Evolutionary conservation across 2,888 invertebrate genomes (phyloP).

Genomic region (Conomelus anceps): DNA sequence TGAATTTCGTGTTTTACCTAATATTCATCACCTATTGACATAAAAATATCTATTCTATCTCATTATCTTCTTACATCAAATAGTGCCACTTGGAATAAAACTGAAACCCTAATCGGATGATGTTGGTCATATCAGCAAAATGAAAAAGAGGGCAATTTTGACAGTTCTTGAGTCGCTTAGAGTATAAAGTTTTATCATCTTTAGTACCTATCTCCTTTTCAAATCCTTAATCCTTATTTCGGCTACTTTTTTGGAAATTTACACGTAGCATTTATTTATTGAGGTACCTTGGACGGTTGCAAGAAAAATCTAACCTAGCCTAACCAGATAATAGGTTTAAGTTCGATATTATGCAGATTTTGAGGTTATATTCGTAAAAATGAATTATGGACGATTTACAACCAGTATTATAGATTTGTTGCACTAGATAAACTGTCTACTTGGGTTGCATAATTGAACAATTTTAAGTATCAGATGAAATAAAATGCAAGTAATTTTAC

Average conservation of each 20-base stretch:
- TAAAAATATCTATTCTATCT: not conserved
- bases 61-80: slow-evolving; percentile 1
- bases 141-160: not conserved
- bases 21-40: not conserved
- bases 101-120: not conserved
- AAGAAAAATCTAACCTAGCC: not conserved
- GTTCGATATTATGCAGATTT: not conserved
- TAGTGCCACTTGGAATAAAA: not conserved
- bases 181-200: too few species aligned
- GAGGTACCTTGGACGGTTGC: not conserved
- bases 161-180: too few species aligned
- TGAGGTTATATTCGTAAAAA: not conserved
- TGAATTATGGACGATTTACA: not conserved
- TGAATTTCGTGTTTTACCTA: not conserved
- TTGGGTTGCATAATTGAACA: too few species aligned
- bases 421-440: too few species aligned
- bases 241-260: not conserved
- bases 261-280: not conserved
- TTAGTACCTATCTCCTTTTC: too few species aligned
- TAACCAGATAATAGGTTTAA: not conserved
- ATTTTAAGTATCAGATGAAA: too few species aligned
- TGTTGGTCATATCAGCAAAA: not conserved
- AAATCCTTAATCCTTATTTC: not conserved
- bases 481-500: too few species aligned
- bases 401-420: not conserved